Conservation (phyloP, 1,140 invertebrate species). For the Bombus superbus region DNA sequence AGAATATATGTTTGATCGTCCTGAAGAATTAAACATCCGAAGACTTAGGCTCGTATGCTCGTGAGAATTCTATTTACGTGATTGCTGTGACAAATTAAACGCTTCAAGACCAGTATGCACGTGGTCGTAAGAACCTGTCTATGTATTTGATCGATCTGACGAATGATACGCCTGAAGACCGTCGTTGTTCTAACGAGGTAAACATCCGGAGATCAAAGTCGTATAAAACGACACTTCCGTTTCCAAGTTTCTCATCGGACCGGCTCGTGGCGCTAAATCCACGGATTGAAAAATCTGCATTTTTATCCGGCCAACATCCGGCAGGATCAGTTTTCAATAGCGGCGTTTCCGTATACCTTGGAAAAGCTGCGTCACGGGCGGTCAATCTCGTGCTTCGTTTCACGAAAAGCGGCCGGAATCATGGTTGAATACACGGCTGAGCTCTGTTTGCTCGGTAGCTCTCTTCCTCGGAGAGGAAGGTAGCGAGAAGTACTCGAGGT, state of each 20-base stretch:
- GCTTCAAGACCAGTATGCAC: too few species aligned
- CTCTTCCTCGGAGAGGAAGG: neutral
- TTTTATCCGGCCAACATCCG: neutral
- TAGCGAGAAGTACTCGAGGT: neutral
- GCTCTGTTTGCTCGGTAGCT: neutral
- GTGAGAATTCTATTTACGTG: too few species aligned
- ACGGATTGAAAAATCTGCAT: neutral
- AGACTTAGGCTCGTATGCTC: too few species aligned
- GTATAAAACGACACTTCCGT: neutral
- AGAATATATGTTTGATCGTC: too few species aligned
- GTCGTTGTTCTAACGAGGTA: too few species aligned
- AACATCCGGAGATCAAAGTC: neutral
- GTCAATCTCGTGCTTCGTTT: too few species aligned
- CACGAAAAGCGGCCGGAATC: neutral
- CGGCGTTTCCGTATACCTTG: neutral
- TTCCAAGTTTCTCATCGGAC: neutral
- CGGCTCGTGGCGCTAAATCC: neutral
- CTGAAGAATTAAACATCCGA: too few species aligned
- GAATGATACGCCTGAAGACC: too few species aligned
- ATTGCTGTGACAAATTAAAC: too few species aligned
- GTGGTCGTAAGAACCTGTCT: too few species aligned
- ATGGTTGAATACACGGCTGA: neutral
- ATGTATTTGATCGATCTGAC: too few species aligned
- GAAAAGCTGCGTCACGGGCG: neutral
- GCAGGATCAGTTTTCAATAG: conserved; percentile 1